Percentiles rank a stretch among this genome's conserved stretches.
Evolutionary conservation across 2,113 vertebrate species (phyloP).

Genomic region (Andinoacara biseriatus): DNA sequence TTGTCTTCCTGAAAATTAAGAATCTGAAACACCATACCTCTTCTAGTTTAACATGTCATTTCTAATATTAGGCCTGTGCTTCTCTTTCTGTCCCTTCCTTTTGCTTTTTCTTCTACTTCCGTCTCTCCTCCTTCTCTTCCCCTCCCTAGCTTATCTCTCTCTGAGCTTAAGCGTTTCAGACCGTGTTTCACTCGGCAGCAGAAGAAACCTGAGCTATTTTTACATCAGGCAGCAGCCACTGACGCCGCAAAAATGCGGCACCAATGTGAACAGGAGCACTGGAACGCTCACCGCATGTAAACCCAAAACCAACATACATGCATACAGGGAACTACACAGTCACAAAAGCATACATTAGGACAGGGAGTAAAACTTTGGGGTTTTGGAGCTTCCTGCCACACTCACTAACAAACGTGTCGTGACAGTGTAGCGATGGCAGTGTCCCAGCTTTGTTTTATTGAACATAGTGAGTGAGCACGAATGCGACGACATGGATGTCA

Average conservation of each 20-base stretch:
- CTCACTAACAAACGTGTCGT: background rate
- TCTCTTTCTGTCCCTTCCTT: background rate
- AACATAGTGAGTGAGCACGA: constrained; percentile 1
- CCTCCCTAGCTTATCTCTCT: constrained; percentile 2
- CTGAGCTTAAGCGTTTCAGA: background rate
- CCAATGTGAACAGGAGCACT: constrained; percentile 23
- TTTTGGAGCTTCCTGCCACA: background rate
- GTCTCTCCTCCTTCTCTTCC: background rate
- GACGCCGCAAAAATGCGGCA: constrained; percentile 20
- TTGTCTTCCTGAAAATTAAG: constrained; percentile 13
- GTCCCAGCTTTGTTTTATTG: background rate
- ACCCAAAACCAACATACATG: constrained; percentile 26
- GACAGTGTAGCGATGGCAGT: background rate
- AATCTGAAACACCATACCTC: background rate
- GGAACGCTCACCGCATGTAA: constrained; percentile 16
- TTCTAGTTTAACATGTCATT: background rate
- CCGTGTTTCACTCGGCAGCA: background rate
- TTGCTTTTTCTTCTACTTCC: background rate
- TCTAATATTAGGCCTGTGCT: background rate
- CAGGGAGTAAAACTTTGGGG: background rate
- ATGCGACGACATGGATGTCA: background rate
- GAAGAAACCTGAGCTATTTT: constrained; percentile 24
- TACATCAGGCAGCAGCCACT: background rate
- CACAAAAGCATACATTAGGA: constrained; percentile 9
- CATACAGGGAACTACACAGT: background rate